Conservation (phyloP, 2,113 vertebrate genomes). For the Pygoscelis antarcticus region DNA sequence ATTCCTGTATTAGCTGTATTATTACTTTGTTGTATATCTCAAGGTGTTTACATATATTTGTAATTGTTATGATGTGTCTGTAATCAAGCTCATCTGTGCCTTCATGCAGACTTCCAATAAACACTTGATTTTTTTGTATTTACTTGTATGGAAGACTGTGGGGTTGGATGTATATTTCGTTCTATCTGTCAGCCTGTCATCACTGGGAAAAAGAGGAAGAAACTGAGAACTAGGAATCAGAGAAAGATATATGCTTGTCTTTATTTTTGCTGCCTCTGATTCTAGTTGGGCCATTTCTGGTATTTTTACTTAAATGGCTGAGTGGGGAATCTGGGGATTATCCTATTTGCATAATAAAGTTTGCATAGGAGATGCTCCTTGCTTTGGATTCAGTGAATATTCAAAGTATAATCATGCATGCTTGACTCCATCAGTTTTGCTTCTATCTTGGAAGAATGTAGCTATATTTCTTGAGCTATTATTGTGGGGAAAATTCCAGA, state of each 20-base stretch:
- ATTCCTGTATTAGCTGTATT: slow-evolving; percentile 57
- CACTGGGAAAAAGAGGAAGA: not conserved
- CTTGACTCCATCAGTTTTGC: not conserved
- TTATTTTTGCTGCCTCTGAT: not conserved
- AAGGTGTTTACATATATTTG: slow-evolving; percentile 53
- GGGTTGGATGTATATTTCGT: slow-evolving; percentile 10
- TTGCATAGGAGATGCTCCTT: not conserved
- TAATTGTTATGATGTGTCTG: slow-evolving; percentile 48
- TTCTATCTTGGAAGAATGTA: not conserved
- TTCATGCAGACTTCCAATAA: slow-evolving; percentile 67
- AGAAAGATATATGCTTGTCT: not conserved
- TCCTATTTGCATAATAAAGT: not conserved
- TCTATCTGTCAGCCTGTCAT: not conserved
- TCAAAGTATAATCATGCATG: not conserved
- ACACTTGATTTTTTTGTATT: slow-evolving; percentile 58
- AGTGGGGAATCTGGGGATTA: not conserved
- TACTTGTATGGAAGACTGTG: slow-evolving; percentile 21
- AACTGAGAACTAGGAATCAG: not conserved
- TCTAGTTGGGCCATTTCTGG: not conserved
- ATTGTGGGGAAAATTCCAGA: not conserved
- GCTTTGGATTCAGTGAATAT: not conserved
- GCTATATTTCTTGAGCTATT: not conserved
- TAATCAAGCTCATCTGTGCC: slow-evolving; percentile 68
- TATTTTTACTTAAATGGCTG: not conserved
- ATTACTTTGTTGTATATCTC: slow-evolving; percentile 58